Conservation (phyloP, 1,140 invertebrate genomes). For the Dreissena polymorpha region DNA sequence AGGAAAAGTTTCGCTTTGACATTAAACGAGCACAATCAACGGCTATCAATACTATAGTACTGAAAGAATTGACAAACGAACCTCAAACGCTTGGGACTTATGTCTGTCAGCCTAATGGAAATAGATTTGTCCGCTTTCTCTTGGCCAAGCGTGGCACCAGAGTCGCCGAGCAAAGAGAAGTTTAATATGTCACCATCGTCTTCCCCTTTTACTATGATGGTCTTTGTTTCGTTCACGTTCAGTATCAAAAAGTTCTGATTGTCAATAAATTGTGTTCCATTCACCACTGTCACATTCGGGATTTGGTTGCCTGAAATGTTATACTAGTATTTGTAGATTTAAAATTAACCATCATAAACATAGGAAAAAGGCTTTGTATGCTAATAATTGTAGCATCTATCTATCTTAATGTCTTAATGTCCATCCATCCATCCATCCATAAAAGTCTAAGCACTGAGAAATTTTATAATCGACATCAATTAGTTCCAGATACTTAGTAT, state of each 20-base stretch:
- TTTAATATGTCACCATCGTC: not conserved
- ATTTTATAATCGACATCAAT: not conserved
- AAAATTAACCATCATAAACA: too few relatives aligned
- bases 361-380: too few relatives aligned
- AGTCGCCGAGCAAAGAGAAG: not conserved
- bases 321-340: too few relatives aligned
- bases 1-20: too few relatives aligned
- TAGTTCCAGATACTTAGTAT: too few relatives aligned
- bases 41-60: too few relatives aligned
- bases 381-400: too few relatives aligned
- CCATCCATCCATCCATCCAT: not conserved
- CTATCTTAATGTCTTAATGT: not conserved
- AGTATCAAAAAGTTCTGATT: not conserved
- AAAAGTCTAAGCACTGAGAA: not conserved
- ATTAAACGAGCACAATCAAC: too few relatives aligned
- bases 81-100: too few relatives aligned
- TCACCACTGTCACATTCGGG: not conserved
- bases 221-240: not conserved
- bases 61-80: too few relatives aligned
- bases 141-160: not conserved
- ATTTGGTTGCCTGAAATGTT: not conserved
- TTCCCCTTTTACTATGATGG: not conserved
- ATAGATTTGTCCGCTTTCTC: not conserved
- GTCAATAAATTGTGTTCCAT: not conserved
- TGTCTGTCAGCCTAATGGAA: not conserved